phyloP scores from a whole-genome alignment of 1,140 invertebrate genomes.

The Nasonia vitripennis region DNA sequence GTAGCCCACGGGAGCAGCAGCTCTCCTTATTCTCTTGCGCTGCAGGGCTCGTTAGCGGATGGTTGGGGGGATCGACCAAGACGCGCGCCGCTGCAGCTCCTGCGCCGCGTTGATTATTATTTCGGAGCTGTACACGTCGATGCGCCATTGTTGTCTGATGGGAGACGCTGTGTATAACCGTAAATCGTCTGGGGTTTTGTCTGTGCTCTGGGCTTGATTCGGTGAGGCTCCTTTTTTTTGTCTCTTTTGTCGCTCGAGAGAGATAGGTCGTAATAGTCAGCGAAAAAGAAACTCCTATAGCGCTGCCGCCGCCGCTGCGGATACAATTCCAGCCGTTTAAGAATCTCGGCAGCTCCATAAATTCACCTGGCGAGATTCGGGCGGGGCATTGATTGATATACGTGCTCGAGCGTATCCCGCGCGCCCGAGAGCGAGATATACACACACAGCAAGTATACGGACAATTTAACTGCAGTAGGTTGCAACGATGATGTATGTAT shows the following conservation, averaged over 20 bases:
- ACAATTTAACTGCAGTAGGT: not conserved
- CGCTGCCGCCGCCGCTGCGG: no score
- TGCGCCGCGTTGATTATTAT: not conserved
- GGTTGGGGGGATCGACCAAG: not conserved
- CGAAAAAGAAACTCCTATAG: not conserved
- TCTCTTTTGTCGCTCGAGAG: not conserved
- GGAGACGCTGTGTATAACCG: no score
- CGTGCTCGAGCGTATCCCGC: no score
- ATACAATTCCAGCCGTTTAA: not conserved
- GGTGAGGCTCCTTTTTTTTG: no score
- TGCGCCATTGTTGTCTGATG: not conserved
- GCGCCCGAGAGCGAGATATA: not conserved
- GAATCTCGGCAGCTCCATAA: not conserved
- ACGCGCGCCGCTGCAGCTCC: not conserved
- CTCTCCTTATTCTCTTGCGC: not conserved
- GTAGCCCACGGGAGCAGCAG: slow-evolving; percentile 27
- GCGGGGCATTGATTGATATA: not conserved
- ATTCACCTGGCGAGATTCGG: not conserved
- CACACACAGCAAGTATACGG: no score
- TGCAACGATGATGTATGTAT: slow-evolving; percentile 5
- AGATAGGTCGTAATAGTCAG: not conserved
- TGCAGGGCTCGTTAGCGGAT: not conserved
- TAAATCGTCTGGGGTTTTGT: not conserved
- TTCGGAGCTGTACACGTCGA: not conserved
- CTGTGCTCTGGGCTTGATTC: not conserved